Base-by-base conservation (phyloP, 2,113 vertebrate species). In the Prinia subflava region DNA sequence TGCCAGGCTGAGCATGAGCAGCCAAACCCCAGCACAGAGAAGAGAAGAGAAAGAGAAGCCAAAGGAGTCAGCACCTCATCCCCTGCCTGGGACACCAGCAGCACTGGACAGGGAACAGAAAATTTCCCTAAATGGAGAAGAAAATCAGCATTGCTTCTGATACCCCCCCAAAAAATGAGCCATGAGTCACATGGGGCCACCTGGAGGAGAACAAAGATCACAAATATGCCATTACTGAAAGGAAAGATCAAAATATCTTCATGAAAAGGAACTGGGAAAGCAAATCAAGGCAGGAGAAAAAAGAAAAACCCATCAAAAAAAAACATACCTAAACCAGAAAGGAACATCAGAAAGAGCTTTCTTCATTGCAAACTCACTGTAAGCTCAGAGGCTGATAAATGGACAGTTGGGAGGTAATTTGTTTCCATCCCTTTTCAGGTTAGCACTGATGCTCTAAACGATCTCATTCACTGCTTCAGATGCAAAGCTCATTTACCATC, bases 381-480 rank as follows among this genome's bases (percentile, higher is more conserved):
- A 60, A 55, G 47, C 49, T 85, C 70, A 42, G 24, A 68, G 30
- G 33, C 25, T 80, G 78, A 77, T 63, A 75, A 52, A 74, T 6
- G 24, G 53, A 59, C 33, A 44, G 57, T 53, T 83, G 46, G 24
- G 10, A 83, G 19, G 19, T 53, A 57, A 63, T 78, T 88, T 87
- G 62, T 33, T 94, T 90, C 73, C 70, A 67, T 68, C 23, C 47
- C 39, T 90, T 37, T 22, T 60, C 68, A 94, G 77, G 47, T 91
- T n/a, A 71, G 53, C 28, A 39, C 53, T 31, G 78, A 68, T 84
- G 60, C 69, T 76, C 44, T 35, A 33, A 52, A 94, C 12, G 2
- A 68, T n/a, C 53, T 65, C 22, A 17, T 78, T 71, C 57, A 33
- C 37, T 46, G 31, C 65, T 65, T 42, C 87, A 35, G 65, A 50